A percentile compares a stretch with the other conserved stretches of the same genome.
Conservation (phyloP, 2,113 vertebrate genomes). For the Tretioscincus oriximinensis region DNA sequence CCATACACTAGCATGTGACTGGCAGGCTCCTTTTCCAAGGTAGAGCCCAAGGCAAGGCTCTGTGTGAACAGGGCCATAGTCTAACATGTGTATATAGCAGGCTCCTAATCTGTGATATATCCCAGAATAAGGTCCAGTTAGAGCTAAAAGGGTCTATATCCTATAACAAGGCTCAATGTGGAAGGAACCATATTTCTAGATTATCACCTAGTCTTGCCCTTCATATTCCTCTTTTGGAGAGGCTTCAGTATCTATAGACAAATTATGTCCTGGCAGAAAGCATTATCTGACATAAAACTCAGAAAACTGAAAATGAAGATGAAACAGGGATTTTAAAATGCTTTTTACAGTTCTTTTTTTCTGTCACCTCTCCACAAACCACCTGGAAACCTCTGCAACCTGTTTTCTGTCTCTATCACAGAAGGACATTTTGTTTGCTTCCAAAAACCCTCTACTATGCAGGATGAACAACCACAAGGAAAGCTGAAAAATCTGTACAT, state of each 20-base stretch:
- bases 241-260: not conserved
- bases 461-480: not conserved
- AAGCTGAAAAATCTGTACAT: not conserved
- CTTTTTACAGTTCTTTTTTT: not conserved
- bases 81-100: too few relatives aligned
- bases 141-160: too few relatives aligned
- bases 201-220: constrained; percentile 73
- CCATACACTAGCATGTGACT: too few relatives aligned
- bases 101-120: too few relatives aligned
- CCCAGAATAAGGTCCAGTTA: too few relatives aligned
- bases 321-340: not conserved
- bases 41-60: too few relatives aligned
- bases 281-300: constrained; percentile 20
- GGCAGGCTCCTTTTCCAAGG: too few relatives aligned
- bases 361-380: not conserved
- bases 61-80: too few relatives aligned
- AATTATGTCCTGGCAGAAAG: constrained; percentile 58
- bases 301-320: not conserved
- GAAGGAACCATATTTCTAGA: constrained; percentile 74
- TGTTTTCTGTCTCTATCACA: not conserved
- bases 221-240: constrained; percentile 44
- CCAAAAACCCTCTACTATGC: too few relatives aligned
- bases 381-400: too few relatives aligned
- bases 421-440: not conserved
- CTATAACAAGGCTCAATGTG: too few relatives aligned